Evolutionary conservation across 2,113 vertebrate species (phyloP), one percentile per base, ranked within the genome.

Genomic region (Scalopus aquaticus): DNA sequence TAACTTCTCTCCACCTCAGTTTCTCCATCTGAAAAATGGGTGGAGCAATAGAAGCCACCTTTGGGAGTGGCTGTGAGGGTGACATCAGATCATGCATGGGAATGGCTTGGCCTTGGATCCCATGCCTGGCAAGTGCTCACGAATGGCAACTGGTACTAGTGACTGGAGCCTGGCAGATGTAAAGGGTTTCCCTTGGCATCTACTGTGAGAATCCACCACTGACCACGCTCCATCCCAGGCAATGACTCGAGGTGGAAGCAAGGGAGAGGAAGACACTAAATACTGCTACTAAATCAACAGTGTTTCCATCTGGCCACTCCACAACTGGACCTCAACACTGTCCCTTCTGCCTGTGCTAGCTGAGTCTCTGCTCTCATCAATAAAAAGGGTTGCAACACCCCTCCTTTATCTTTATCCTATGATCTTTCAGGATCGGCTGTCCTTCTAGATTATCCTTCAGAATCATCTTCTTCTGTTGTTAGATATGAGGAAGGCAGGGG

Each of bases 1-100:
- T 73, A 35, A 54, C 32, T 42, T 37, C 6, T 60, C 30, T 62
- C 7, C 15, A 42, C 7, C 91, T 88, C 64, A 5, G 51, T 80
- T 64, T 80, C 26, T 20, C 46, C 54, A 46, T 22, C 28, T 88
- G 28, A 64, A 37, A 56, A 64, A 37, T 26, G 37, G 86, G n/a
- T 19, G 6, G 4, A 46, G 9, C 0, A 30, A 30, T 0, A n/a
- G 13, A 0, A 13, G 74, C 72, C 6, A 32, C 20, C 13, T 54
- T 65, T 60, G 17, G 37, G 51, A 39, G 35, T 0, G 26, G 39
- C 26, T 20, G 17, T 20, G 51, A 54, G 16, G 17, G 12, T 56
- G 42, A 87, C 30, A 4, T 12, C 13, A 35, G 22, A 11, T 39
- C 6, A 76, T 5, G 15, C 13, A 17, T 1, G n/a, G 54, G 42